phyloP scores from a whole-genome alignment of 2,797 vertebrate species.

The Enteromius radiatus region DNA sequence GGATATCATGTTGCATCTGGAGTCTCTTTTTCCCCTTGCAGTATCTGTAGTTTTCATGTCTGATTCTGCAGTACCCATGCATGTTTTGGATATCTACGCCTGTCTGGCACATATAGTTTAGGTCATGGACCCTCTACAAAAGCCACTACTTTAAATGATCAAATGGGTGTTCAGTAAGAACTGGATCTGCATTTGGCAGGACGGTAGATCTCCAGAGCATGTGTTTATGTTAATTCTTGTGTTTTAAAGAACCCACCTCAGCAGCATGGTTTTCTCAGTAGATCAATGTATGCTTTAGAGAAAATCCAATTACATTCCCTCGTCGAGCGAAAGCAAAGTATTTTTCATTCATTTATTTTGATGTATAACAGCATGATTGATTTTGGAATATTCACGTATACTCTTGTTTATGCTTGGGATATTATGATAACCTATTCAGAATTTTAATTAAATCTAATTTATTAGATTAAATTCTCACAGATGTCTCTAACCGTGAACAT shows the following conservation, averaged over 20 bases:
- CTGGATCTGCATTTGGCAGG: neutral
- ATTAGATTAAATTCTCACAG: neutral
- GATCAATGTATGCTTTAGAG: neutral
- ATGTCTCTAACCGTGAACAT: neutral
- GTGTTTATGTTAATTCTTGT: neutral
- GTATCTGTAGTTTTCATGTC: neutral
- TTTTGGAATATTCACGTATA: neutral
- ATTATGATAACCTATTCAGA: neutral
- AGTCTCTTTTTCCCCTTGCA: constrained; percentile 11
- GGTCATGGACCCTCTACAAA: neutral
- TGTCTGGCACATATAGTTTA: neutral
- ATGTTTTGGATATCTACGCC: neutral
- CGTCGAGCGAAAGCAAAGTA: neutral
- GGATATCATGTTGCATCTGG: constrained; percentile 12
- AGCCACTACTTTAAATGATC: neutral
- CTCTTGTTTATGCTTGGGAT: neutral
- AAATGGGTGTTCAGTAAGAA: neutral
- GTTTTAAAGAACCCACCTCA: neutral
- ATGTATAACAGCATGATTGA: neutral
- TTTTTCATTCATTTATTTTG: neutral
- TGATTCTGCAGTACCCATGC: neutral
- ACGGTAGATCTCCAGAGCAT: neutral
- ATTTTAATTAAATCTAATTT: neutral
- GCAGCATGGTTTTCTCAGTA: neutral
- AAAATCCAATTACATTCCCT: neutral